Base-by-base conservation (phyloP, 2,888 invertebrate genomes). In the Stratiomys singularior region DNA sequence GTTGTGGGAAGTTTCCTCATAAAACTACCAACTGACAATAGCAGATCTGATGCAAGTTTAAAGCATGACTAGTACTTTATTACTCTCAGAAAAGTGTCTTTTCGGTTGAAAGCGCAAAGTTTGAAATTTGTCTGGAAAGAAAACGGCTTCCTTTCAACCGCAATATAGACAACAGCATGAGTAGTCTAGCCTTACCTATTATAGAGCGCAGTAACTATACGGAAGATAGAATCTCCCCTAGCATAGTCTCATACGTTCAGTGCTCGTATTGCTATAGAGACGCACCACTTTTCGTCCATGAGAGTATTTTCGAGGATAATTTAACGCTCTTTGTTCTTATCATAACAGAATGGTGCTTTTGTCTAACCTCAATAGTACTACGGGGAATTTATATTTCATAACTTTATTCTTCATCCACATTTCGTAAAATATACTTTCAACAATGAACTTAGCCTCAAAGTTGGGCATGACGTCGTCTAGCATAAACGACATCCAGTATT, bases 311-410 rank as follows among this genome's bases (percentile, higher is more conserved):
- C 37, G 44, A 66, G 56, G 72, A 56, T 56, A 72, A 56, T 72
- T 72, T 56, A 52, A 72, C 56, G 72, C 28, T 72, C 66, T 56
- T 72, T 72, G 72, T 72, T 72, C 72, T 56, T 72, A 72, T 72
- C 72, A 72, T 52, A 72, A 56, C 27, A 56, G 18, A 56, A 72
- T 21, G 13, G 25, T 30, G 30, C 72, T 28, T 72, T 72, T 72
- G 72, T 72, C 72, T 72, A 72, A 28, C 72, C 56, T 37, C 27
- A 63, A 63, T 13, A 27, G 15, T 7, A 28, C 27, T 11, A 27
- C 63, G 27, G 23, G 28, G 21, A 66, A 37, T 66, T 37, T 15
- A 66, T 66, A 44, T 37, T 66, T 18, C 44, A 66, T 30, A 30
- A 66, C 44, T 21, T n/a, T 37, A 66, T 66, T 66, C 63, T 27